These are phyloP conservation scores for Bufo gargarizans DNA, from an alignment of 2,113 vertebrate genomes.

Conservation along the genomic window DNA sequence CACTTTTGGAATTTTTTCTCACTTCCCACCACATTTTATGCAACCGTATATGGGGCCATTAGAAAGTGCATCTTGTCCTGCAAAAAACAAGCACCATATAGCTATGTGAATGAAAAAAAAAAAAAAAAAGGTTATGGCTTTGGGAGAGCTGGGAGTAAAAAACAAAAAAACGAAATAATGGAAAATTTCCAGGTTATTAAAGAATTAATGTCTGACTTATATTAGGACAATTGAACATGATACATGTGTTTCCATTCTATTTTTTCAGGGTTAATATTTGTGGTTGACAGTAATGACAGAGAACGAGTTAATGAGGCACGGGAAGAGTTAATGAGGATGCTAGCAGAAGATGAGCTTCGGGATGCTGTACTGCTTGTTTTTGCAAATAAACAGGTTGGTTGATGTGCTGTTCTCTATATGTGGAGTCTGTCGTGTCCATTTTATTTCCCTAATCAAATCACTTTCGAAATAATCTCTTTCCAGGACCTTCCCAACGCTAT, in stretches of 20 bases:
- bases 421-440: not conserved
- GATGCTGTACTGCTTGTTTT: slow-evolving; percentile 95
- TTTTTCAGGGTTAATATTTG: slow-evolving; percentile 89
- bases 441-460: not conserved
- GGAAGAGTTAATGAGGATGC: slow-evolving; percentile 96
- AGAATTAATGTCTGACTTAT: not conserved
- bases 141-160: no score
- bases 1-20: no score
- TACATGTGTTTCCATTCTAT: not conserved
- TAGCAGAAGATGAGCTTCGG: slow-evolving; percentile 92
- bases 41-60: no score
- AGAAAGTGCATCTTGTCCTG: no score
- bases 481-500: slow-evolving; percentile 96
- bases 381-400: slow-evolving; percentile 91
- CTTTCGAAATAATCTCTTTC: slow-evolving; percentile 3
- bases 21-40: no score
- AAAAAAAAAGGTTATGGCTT: no score
- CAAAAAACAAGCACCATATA: no score
- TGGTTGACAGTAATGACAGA: slow-evolving; percentile 97
- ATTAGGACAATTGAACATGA: not conserved
- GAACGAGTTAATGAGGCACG: slow-evolving; percentile 94
- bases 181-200: no score
- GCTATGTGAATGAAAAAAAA: no score
- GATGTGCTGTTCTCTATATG: not conserved
- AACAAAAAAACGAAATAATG: no score